Conservation (phyloP, 92 coral and sea anemone species). For the Actinostola sp. region DNA sequence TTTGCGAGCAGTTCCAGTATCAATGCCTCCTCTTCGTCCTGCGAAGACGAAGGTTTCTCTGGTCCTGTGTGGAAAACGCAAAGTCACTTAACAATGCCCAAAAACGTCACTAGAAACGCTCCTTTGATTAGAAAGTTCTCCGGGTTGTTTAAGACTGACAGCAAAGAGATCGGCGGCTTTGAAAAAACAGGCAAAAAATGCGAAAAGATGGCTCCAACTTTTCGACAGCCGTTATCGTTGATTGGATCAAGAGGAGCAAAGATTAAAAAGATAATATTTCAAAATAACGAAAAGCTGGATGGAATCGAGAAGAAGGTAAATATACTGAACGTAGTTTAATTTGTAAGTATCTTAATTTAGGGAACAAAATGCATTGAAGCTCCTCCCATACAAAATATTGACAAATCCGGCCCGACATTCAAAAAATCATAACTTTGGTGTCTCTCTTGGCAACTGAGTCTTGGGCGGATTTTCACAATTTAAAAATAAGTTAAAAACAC, state of each 20-base stretch:
- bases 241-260: not conserved
- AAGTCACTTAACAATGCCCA: not conserved
- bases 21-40: not conserved
- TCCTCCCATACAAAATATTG: no score
- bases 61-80: not conserved
- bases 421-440: no score
- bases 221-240: not conserved
- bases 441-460: no score
- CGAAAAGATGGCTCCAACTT: not conserved
- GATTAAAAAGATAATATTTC: not conserved
- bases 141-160: constrained; percentile 12
- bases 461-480: no score
- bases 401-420: no score
- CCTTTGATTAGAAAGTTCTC: constrained; percentile 11
- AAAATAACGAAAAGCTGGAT: not conserved
- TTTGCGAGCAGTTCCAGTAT: constrained; percentile 5
- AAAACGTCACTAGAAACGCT: not conserved
- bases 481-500: no score
- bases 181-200: not conserved
- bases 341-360: no score
- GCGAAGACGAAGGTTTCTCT: not conserved
- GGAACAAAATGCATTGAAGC: no score
- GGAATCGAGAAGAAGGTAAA: no score
- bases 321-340: no score
- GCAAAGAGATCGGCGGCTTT: not conserved